A percentile compares a stretch with the other conserved stretches of the same genome.
phyloP scores from a whole-genome alignment of 2,888 invertebrate genomes.

The Scaptodrosophila latifasciaeformis region DNA sequence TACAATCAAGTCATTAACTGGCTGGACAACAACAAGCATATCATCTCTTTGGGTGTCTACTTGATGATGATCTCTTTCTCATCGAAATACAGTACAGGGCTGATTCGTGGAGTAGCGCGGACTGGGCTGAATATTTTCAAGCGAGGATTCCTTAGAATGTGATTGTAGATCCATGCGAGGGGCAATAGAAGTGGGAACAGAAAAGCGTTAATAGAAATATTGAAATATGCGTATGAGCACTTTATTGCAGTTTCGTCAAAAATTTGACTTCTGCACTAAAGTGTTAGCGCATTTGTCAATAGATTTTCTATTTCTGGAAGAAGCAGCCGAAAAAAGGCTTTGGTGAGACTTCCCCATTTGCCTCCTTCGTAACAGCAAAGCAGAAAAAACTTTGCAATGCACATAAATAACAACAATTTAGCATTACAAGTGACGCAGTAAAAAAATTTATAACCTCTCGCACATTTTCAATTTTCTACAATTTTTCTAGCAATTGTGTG shows the following conservation, averaged over 20 bases:
- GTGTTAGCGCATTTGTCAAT: no score
- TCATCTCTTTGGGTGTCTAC: slow-evolving; percentile 80
- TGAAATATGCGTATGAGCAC: no score
- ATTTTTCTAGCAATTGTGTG: slow-evolving; percentile 67
- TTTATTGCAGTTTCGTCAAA: no score
- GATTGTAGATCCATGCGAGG: background rate
- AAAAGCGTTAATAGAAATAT: no score
- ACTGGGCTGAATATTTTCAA: slow-evolving; percentile 22
- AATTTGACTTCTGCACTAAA: no score
- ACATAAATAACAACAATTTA: slow-evolving; percentile 70
- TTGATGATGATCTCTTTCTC: slow-evolving; percentile 76
- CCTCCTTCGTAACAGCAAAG: slow-evolving; percentile 8
- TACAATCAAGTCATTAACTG: slow-evolving; percentile 68
- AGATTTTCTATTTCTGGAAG: no score
- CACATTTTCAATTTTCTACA: slow-evolving; percentile 67
- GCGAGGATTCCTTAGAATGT: slow-evolving; percentile 28
- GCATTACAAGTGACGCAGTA: slow-evolving; percentile 67
- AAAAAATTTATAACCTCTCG: slow-evolving; percentile 63
- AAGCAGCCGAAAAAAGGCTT: no score
- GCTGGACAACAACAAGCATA: slow-evolving; percentile 79
- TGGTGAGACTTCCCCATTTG: background rate
- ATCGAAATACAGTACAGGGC: slow-evolving; percentile 10
- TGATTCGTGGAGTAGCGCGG: slow-evolving; percentile 22
- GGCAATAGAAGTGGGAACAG: no score
- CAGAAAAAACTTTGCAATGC: slow-evolving; percentile 57